Conservation (phyloP, 2,797 vertebrate genomes). For the Fratercula arctica region DNA sequence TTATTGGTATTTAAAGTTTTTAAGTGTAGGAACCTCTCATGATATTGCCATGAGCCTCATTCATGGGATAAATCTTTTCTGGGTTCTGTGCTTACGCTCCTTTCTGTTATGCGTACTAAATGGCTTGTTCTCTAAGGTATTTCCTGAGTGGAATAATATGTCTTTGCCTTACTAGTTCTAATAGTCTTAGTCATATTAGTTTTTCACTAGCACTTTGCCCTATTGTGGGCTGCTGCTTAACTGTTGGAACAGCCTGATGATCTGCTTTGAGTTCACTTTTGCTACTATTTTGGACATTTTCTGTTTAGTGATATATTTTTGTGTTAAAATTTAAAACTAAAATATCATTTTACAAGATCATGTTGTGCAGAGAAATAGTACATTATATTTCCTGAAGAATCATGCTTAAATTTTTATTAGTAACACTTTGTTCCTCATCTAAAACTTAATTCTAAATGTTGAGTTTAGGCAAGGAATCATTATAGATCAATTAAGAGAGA, state of each 20-base stretch:
- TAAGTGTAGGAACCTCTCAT: background rate
- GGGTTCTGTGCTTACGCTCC: too few species aligned
- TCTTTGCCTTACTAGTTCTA: too few species aligned
- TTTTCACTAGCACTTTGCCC: background rate
- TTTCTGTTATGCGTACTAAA: too few species aligned
- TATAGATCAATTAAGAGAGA: constrained; percentile 46
- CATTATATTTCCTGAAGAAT: background rate
- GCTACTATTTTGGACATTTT: background rate
- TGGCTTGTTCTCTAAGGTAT: too few species aligned
- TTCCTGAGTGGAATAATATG: too few species aligned
- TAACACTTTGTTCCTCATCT: background rate
- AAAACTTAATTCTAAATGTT: background rate
- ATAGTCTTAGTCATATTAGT: background rate
- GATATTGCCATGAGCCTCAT: background rate
- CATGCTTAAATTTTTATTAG: constrained; percentile 26
- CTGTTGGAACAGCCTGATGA: background rate
- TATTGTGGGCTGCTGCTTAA: background rate
- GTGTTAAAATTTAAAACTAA: background rate
- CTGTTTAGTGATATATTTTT: background rate
- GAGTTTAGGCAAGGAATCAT: constrained; percentile 42
- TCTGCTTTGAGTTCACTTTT: background rate
- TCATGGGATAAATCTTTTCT: too few species aligned
- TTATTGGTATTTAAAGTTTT: background rate
- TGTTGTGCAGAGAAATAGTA: background rate
- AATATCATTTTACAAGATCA: background rate